phyloP scores from a whole-genome alignment of 2,113 vertebrate genomes.

The Sterrhoptilus dennistouni region DNA sequence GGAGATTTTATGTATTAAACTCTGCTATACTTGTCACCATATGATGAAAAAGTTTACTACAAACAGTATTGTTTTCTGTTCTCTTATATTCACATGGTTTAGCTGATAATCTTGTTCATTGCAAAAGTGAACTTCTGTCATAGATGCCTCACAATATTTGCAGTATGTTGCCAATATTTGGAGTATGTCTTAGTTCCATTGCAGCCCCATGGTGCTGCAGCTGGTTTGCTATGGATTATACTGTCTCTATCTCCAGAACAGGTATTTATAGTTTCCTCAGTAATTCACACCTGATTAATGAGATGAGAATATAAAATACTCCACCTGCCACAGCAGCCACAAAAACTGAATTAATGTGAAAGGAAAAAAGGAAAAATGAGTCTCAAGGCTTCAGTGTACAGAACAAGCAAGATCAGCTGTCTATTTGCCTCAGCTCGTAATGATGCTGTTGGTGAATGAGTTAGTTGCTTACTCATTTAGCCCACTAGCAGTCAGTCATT shows the following conservation, averaged over 20 bases:
- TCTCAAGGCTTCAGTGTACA: conserved; percentile 17
- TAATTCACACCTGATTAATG: conserved; percentile 73
- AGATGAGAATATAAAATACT: conserved; percentile 73
- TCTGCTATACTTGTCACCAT: background rate
- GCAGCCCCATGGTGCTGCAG: conserved; percentile 14
- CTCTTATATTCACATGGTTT: background rate
- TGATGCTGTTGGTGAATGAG: conserved; percentile 33
- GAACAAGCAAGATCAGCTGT: conserved; percentile 40
- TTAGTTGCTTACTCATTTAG: conserved; percentile 54
- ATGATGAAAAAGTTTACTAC: background rate
- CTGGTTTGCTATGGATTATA: conserved; percentile 66
- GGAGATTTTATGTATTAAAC: background rate
- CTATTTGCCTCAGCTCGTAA: conserved; percentile 59
- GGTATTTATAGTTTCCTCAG: conserved; percentile 72
- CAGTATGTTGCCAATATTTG: background rate
- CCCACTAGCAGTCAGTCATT: conserved; percentile 42
- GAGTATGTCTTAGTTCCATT: conserved; percentile 5
- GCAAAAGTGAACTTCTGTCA: background rate
- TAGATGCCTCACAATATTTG: conserved; percentile 16
- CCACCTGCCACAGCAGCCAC: conserved; percentile 65
- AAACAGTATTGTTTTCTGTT: background rate
- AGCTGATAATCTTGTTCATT: background rate
- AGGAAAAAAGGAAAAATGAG: background rate
- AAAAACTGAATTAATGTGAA: conserved; percentile 72
- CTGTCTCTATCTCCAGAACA: conserved; percentile 51